Evolutionary conservation across 1,140 invertebrate species (phyloP), one percentile per base, ranked within the genome.

Genomic region (Cecropterus lyciades): DNA sequence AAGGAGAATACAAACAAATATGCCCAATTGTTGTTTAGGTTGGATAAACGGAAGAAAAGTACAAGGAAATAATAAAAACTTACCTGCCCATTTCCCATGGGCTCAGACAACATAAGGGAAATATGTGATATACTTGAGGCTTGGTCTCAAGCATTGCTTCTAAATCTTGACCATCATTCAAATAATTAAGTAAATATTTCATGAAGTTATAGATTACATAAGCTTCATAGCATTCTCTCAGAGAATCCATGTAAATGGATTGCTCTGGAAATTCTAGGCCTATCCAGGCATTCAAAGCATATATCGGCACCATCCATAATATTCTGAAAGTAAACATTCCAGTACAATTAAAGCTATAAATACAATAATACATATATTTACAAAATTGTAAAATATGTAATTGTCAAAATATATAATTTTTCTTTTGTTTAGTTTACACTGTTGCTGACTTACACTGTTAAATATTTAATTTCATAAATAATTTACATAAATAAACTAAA

Each of bases 161-260:
- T 46, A 99, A 91, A 84, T 97, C 95, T 89, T 95, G 94, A 77
- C 97, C 95, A 73, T 96, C 95, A 92, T 97, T 96, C 43, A 99
- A 93, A 91, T 98, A 99, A 79, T 97, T 98, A 51, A 99, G 89
- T 46, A 99, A 92, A 91, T 97, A 99, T 83, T 96, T 97, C 97
- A 99, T 98, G 83, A 99, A 99, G 93, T 98, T 99, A 84, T 99
- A 99, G 78, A 99, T 99, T 0, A 99, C 98, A 94, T 98, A 99
- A 9, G 96, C 96, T 93, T 99, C 98, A 84, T 99, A 99, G 86
- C 98, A 99, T 93, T 99, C 98, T 89, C 98, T 93, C 20, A 97
- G 86, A 74, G 97, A 97, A 84, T 99, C 98, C 79, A 99, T 94
- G 83, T 99, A 99, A 65, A 99, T 98, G 14, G 97, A 97, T 69